Percentiles rank a stretch among this genome's conserved stretches.
Evolutionary conservation across 2,797 vertebrate species (phyloP).

Genomic region (Danio jaintianensis): DNA sequence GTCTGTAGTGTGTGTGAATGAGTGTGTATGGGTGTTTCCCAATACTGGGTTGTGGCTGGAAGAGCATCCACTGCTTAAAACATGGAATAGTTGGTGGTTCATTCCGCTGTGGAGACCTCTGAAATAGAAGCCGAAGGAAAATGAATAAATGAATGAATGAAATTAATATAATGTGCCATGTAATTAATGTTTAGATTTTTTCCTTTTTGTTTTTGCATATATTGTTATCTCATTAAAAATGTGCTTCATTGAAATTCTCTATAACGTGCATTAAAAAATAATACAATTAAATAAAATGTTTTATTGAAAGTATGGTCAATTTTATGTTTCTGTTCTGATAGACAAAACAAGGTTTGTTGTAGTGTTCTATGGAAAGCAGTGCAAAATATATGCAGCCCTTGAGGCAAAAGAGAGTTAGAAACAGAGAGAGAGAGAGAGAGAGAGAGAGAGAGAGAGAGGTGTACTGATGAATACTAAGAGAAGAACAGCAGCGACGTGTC

Average conservation of each 20-base stretch:
- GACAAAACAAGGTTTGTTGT: conserved; percentile 7
- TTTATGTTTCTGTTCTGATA: not conserved
- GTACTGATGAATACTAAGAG: conserved; percentile 40
- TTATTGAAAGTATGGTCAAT: not conserved
- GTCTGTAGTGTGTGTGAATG: too few relatives aligned
- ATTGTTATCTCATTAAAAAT: not conserved
- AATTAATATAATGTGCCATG: too few relatives aligned
- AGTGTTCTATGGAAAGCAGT: conserved; percentile 15
- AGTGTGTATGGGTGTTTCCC: too few relatives aligned
- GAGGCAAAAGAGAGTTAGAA: not conserved
- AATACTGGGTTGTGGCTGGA: too few relatives aligned
- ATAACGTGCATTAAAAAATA: not conserved
- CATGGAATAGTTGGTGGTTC: too few relatives aligned
- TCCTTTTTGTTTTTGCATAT: not conserved
- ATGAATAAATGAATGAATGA: too few relatives aligned
- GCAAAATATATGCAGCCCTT: conserved; percentile 25
- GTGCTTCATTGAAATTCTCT: not conserved
- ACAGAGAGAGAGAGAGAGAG: not conserved
- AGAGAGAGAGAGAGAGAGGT: not conserved
- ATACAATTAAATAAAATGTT: not conserved
- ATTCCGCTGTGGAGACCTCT: too few relatives aligned
- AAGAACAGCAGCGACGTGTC: conserved; percentile 26
- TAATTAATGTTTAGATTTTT: not conserved
- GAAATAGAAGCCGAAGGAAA: too few relatives aligned
- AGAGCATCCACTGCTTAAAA: too few relatives aligned